Base-by-base conservation (phyloP, 2,888 invertebrate genomes). In the Drosophila bunnanda region DNA sequence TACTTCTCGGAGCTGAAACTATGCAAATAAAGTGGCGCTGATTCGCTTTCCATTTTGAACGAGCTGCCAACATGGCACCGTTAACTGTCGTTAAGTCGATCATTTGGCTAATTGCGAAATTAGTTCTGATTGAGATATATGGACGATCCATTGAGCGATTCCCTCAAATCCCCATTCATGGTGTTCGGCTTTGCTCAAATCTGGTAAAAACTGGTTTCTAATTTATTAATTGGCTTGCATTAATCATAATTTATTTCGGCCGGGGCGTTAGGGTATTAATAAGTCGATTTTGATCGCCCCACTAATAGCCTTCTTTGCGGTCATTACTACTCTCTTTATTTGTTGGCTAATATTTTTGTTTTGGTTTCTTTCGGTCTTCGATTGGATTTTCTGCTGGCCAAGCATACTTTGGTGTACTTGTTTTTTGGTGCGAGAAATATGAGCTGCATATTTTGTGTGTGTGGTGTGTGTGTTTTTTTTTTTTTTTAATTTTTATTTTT, bases 301-400 rank as follows among this genome's bases (percentile, higher is more conserved):
- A 10, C 13, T n/a, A 36, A 52, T 70, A 69, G 61, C 39, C 56
- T 71, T 71, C 72, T 56, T 56, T 39, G 34, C 56, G 72, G 72
- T 71, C 71, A 71, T 73, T 71, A 65, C 61, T 62, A 71, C 66
- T 71, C 70, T 56, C 61, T 66, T 70, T 78, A 70, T 70, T 85
- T 76, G 71, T 57, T 53, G 57, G 55, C 56, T 64, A 74, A 74
- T 76, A 73, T 82, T 80, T 60, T 75, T 82, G 85, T 74, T 82
- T 77, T 67, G 66, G 66, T 39, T n/a, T 55, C 38, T 39, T 58
- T 61, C 9, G 25, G 55, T 28, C 55, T 34, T 32, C 43, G 55
- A 32, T 22, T 52, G 46, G 15, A 43, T 25, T 77, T 64, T 46
- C 39, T 61, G 73, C 76, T 73, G 70, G 56, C 62, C 61, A 55